phyloP scores from a whole-genome alignment of 2,888 invertebrate species.

The Eumacrocentrus americanus region DNA sequence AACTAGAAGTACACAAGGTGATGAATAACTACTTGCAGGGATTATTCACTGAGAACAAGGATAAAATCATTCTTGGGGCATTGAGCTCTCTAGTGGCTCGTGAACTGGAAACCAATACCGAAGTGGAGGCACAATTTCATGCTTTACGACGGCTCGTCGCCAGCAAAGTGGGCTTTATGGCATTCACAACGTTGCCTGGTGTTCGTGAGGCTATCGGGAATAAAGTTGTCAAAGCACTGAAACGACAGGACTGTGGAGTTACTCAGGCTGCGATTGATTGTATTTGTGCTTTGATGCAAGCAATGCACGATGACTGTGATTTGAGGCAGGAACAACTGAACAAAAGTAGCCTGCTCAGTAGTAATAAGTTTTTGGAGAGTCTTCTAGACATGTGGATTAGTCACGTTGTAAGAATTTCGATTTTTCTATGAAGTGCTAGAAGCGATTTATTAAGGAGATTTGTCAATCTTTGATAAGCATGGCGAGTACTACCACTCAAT shows the following conservation, averaged over 20 bases:
- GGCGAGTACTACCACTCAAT: neutral
- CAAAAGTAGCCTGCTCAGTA: slow-evolving; percentile 93
- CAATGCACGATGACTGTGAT: slow-evolving; percentile 97
- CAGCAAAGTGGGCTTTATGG: slow-evolving; percentile 96
- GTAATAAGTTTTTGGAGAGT: slow-evolving; percentile 88
- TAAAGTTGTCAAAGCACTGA: slow-evolving; percentile 88
- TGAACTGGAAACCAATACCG: slow-evolving; percentile 70
- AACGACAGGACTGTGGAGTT: slow-evolving; percentile 85
- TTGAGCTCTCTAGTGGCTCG: slow-evolving; percentile 81
- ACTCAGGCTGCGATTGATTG: slow-evolving; percentile 97
- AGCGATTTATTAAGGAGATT: no score
- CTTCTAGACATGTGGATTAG: slow-evolving; percentile 93
- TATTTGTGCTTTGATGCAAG: slow-evolving; percentile 97
- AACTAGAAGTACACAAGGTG: slow-evolving; percentile 50
- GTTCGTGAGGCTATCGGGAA: slow-evolving; percentile 95
- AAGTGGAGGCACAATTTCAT: slow-evolving; percentile 94
- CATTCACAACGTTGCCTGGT: slow-evolving; percentile 87
- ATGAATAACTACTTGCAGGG: slow-evolving; percentile 71
- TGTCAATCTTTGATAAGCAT: neutral
- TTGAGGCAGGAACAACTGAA: slow-evolving; percentile 97
- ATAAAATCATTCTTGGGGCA: slow-evolving; percentile 93
- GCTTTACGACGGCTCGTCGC: slow-evolving; percentile 91
- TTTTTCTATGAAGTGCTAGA: neutral
- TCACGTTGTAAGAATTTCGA: slow-evolving; percentile 79
- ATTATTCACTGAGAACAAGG: slow-evolving; percentile 97